phyloP scores from a whole-genome alignment of 2,113 vertebrate genomes.

The Thryonomys swinderianus region DNA sequence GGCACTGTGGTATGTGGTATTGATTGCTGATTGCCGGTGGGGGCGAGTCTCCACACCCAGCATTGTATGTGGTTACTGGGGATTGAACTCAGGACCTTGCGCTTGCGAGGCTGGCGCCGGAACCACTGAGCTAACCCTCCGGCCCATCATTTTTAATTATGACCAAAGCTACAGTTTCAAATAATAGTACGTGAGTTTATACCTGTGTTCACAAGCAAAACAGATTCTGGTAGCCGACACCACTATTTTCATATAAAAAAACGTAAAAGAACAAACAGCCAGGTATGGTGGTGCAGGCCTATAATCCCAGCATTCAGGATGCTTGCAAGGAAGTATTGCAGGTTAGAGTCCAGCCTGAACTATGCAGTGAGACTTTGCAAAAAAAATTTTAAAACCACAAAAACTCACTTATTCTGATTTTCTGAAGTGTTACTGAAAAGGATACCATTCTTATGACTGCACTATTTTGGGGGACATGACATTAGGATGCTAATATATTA shows the following conservation, averaged over 20 bases:
- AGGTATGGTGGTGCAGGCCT: neutral
- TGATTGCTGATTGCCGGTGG: no score
- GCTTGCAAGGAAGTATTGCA: neutral
- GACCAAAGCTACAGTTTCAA: neutral
- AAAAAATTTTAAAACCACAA: neutral
- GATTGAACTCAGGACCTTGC: no score
- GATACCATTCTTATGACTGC: neutral
- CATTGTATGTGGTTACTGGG: no score
- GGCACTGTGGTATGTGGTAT: no score
- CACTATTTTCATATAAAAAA: neutral
- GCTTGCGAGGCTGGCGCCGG: no score
- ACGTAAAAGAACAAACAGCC: neutral
- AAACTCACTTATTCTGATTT: neutral
- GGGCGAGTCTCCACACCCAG: no score
- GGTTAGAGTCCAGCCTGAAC: neutral
- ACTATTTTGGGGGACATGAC: neutral
- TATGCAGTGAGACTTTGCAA: neutral
- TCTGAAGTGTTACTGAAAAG: neutral
- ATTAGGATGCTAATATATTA: neutral
- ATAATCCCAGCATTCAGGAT: neutral
- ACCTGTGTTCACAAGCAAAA: neutral
- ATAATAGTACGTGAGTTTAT: neutral
- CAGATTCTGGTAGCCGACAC: neutral
- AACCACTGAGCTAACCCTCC: no score
- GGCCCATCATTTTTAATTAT: neutral